phyloP scores from a whole-genome alignment of 2,797 vertebrate genomes.

The Falco rusticolus region DNA sequence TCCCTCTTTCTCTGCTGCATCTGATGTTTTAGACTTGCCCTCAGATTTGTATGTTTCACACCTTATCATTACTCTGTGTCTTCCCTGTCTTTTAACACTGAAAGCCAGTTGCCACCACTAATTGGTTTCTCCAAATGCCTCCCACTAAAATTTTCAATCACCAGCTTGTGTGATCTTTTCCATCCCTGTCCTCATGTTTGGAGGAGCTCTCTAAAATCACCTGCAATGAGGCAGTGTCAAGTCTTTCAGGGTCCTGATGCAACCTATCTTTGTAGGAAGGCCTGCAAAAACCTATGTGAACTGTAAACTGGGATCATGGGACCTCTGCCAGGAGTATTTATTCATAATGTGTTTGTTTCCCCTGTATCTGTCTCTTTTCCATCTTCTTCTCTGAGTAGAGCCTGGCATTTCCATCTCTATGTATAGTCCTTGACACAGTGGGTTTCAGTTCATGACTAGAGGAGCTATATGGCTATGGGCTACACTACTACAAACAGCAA shows the following conservation, averaged over 20 bases:
- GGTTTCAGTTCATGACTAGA: not conserved
- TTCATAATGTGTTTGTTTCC: not conserved
- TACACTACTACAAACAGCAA: not conserved
- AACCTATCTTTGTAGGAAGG: not conserved
- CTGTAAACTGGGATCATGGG: not conserved
- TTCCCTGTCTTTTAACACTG: not conserved
- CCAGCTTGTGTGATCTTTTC: not conserved
- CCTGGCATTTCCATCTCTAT: not conserved
- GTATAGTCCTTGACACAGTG: not conserved
- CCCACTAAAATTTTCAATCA: not conserved
- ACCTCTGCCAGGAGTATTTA: not conserved
- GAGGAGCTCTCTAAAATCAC: not conserved
- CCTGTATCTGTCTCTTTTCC: not conserved
- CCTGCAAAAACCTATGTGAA: not conserved
- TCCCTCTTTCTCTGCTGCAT: not conserved
- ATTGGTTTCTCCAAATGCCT: not conserved
- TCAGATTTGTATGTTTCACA: not conserved
- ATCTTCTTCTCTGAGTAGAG: not conserved
- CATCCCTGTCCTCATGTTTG: not conserved
- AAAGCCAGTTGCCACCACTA: not conserved
- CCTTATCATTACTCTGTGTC: not conserved
- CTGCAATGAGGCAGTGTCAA: not conserved
- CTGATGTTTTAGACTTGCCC: not conserved
- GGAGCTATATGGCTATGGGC: not conserved
- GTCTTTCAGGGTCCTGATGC: not conserved